Conservation (phyloP, 2,888 invertebrate genomes). For the Nephrotoma flavescens region DNA sequence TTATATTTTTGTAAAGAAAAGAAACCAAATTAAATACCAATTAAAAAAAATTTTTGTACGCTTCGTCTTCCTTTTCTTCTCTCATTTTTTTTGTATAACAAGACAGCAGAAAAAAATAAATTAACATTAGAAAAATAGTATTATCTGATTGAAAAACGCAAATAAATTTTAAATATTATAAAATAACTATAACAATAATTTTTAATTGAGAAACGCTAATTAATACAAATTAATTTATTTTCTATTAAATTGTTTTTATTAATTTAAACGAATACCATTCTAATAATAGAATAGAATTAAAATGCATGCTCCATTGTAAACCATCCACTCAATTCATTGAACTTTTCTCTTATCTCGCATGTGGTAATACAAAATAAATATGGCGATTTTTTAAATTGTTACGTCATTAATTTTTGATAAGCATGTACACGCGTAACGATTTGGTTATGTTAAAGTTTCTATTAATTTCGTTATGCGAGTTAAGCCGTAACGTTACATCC, state of each 20-base stretch:
- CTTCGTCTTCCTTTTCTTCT: neutral
- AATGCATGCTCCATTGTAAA: neutral
- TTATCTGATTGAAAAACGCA: neutral
- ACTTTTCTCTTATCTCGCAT: neutral
- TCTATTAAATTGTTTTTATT: neutral
- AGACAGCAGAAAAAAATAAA: neutral
- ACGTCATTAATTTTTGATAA: neutral
- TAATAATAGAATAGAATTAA: neutral
- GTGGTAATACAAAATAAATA: neutral
- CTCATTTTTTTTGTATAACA: neutral
- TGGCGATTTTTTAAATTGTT: neutral
- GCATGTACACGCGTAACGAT: neutral
- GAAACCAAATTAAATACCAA: neutral
- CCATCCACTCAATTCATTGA: neutral
- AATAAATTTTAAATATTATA: neutral
- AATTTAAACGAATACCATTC: neutral
- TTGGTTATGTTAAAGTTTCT: neutral
- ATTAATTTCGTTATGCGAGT: neutral
- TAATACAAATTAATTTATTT: neutral
- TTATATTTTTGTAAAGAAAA: neutral
- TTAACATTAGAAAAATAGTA: neutral
- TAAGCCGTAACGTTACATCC: neutral
- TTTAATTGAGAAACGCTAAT: neutral
- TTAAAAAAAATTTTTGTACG: neutral
- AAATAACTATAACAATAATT: neutral